phyloP scores from a whole-genome alignment of 1,140 invertebrate species.

The Listronotus oregonensis region DNA sequence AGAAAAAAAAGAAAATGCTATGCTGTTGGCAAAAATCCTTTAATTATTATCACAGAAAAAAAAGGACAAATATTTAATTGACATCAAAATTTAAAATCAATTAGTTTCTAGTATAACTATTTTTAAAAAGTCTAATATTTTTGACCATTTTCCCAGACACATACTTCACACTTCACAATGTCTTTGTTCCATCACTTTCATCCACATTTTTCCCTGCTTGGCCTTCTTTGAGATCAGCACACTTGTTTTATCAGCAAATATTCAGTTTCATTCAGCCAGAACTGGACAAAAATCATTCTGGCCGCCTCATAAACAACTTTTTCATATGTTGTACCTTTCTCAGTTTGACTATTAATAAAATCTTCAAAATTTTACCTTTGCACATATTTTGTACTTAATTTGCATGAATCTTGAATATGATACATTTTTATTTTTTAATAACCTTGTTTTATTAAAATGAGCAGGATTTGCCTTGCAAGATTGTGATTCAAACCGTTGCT shows the following conservation, averaged over 20 bases:
- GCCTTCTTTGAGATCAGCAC: slow-evolving; percentile 39
- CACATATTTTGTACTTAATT: slow-evolving; percentile 77
- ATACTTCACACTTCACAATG: slow-evolving; percentile 45
- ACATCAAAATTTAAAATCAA: no score
- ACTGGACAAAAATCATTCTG: slow-evolving; percentile 79
- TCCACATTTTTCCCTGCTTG: slow-evolving; percentile 36
- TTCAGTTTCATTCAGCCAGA: no score
- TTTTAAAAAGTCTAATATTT: slow-evolving; percentile 52
- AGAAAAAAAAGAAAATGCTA: no score
- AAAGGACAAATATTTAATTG: no score
- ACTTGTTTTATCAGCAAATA: no score
- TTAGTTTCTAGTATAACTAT: no score
- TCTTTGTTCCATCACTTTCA: slow-evolving; percentile 33
- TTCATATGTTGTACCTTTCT: slow-evolving; percentile 60
- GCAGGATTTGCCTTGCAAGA: slow-evolving; percentile 75
- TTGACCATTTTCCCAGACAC: slow-evolving; percentile 47
- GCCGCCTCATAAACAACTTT: slow-evolving; percentile 77
- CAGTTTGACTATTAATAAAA: slow-evolving; percentile 62
- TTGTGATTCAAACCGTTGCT: slow-evolving; percentile 59
- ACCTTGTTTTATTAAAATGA: slow-evolving; percentile 64
- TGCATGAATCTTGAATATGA: slow-evolving; percentile 73
- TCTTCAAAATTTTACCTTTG: slow-evolving; percentile 75
- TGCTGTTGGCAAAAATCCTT: no score
- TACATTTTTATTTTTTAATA: slow-evolving; percentile 68
- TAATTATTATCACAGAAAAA: no score